Evolutionary conservation across 1,140 invertebrate genomes (phyloP), one percentile per base, ranked within the genome.

Genomic region (Leptonema lineaticorne): DNA sequence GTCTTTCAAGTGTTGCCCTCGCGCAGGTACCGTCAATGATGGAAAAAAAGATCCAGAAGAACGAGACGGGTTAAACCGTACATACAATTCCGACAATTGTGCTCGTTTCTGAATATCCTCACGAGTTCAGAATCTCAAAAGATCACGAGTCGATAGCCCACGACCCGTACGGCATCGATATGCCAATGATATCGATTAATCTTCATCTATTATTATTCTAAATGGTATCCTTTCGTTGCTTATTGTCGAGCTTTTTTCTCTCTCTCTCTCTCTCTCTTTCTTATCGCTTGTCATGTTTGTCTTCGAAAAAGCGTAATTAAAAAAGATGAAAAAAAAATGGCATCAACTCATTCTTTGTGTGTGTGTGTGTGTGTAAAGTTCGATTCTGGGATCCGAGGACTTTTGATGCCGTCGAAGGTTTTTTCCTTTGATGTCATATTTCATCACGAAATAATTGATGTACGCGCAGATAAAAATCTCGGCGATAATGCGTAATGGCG

Each of bases 1-100:
- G 37, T 45, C 37, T 45, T 45, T 45, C 37, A 45, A 45, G 37
- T 45, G n/a, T n/a, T n/a, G n/a, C n/a, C n/a, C n/a, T n/a, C n/a
- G 11, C 37, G 37, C 37, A 45, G 37, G 37, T 45, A 45, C 37
- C 37, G n/a, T n/a, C n/a, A n/a, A n/a, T n/a, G n/a, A n/a, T n/a
- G n/a, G n/a, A n/a, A n/a, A n/a, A n/a, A n/a, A n/a, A n/a, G n/a
- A n/a, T n/a, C n/a, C n/a, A n/a, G n/a, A n/a, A n/a, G n/a, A n/a
- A 6, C 37, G 37, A 16, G 37, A 45, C 37, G 11, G 37, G 37
- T 45, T n/a, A 16, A n/a, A 45, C 37, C 2, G 37, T 45, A 45
- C 37, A 45, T 2, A 16, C 16, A 4, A n/a, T 9, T 14, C 16
- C 3, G 3, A 45, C 37, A 45, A 16, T 9, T 45, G 37, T 3